Evolutionary conservation across 2,797 vertebrate genomes (phyloP).

Genomic region (Melanotaenia parkinsoni): DNA sequence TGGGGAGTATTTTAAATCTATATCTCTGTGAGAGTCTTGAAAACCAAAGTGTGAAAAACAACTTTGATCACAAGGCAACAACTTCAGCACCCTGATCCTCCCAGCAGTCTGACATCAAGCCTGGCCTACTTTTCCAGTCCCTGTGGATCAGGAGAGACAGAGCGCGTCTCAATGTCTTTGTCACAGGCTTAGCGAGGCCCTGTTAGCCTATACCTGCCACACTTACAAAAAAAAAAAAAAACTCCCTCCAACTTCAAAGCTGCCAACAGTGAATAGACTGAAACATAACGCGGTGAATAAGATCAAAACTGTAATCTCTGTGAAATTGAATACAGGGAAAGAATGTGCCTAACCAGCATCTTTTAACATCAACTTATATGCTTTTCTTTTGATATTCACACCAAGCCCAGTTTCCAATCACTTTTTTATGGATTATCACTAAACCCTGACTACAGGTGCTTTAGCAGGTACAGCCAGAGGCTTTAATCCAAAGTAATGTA

Average conservation of each 20-base stretch:
- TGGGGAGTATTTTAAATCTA: slow-evolving; percentile 51
- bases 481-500: slow-evolving; percentile 44
- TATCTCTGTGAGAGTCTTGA: slow-evolving; percentile 47
- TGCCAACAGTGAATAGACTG: slow-evolving; percentile 50
- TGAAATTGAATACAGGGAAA: slow-evolving; percentile 72
- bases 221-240: slow-evolving; percentile 41
- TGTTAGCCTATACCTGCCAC: slow-evolving; percentile 63
- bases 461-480: slow-evolving; percentile 29
- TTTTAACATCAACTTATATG: slow-evolving; percentile 62
- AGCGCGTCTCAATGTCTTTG: slow-evolving; percentile 60
- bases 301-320: slow-evolving; percentile 72
- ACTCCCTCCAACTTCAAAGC: slow-evolving; percentile 69
- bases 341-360: slow-evolving; percentile 63
- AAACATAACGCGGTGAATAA: slow-evolving; percentile 59
- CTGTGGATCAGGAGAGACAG: slow-evolving; percentile 63
- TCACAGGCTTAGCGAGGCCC: slow-evolving; percentile 64
- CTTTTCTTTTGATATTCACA: slow-evolving; percentile 45
- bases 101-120: slow-evolving; percentile 67
- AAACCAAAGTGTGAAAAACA: slow-evolving; percentile 58
- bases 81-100: slow-evolving; percentile 65
- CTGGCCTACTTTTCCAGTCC: slow-evolving; percentile 76
- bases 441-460: slow-evolving; percentile 55
- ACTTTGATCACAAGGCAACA: slow-evolving; percentile 76
- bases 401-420: slow-evolving; percentile 36
- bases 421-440: slow-evolving; percentile 46